A percentile compares a stretch with the other conserved stretches of the same genome.
Conservation (phyloP, 2,888 invertebrate species). For the Noctua comes region DNA sequence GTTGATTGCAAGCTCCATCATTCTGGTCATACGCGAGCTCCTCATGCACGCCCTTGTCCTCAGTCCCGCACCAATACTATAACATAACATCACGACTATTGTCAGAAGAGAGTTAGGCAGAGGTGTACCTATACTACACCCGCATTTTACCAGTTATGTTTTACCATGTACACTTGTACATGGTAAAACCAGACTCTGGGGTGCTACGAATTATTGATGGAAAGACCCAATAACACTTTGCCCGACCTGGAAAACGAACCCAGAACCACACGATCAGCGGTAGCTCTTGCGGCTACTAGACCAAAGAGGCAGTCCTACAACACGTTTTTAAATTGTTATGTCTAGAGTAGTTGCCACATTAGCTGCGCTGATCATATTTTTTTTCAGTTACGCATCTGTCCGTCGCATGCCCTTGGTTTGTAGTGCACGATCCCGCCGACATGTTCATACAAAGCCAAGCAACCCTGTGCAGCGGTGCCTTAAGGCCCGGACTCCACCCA, state of each 20-base stretch:
- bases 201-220: neutral
- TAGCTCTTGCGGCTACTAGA: neutral
- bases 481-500: no score
- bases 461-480: no score
- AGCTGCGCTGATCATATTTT: no score
- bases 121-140: neutral
- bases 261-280: neutral
- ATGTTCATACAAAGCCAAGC: no score
- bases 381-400: no score
- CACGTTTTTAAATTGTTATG: neutral
- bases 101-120: neutral
- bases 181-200: neutral
- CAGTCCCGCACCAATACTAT: slow-evolving; percentile 39
- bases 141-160: neutral
- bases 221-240: no score
- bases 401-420: no score
- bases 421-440: no score
- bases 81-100: slow-evolving; percentile 1
- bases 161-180: no score
- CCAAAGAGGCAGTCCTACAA: neutral
- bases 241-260: neutral
- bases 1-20: slow-evolving; percentile 12
- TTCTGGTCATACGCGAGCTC: slow-evolving; percentile 13
- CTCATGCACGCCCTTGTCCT: neutral
- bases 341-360: no score